These are phyloP conservation scores for Phrixothrix hirtus DNA, from an alignment of 2,888 invertebrate species.

Conservation along the genomic window DNA sequence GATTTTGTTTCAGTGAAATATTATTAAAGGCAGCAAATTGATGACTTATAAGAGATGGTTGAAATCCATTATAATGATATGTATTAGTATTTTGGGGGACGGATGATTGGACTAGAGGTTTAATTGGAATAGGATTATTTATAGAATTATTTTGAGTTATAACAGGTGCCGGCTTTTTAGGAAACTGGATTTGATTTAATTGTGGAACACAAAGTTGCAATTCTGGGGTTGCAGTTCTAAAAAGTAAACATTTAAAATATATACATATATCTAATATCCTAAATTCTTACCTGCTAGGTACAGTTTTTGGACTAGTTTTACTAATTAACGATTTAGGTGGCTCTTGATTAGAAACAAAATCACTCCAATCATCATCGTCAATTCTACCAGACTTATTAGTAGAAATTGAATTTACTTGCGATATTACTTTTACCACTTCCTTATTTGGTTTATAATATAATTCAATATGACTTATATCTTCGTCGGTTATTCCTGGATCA, in stretches of 20 bases:
- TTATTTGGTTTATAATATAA: conserved; percentile 38
- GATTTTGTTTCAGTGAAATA: conserved; percentile 1
- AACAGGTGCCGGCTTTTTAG: conserved; percentile 51
- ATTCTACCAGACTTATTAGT: conserved; percentile 1
- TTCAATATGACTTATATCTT: conserved; percentile 51
- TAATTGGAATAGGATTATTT: conserved; percentile 5
- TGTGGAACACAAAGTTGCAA: conserved; percentile 51
- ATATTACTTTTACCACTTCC: not conserved
- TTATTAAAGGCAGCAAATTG: conserved; percentile 38
- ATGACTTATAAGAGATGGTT: conserved; percentile 49
- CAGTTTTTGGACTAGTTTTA: not conserved
- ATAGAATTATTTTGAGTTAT: conserved; percentile 51
- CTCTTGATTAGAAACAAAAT: conserved; percentile 59
- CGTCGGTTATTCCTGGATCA: conserved; percentile 60
- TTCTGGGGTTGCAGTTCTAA: conserved; percentile 40
- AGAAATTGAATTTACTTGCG: not conserved
- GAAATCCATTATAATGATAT: conserved; percentile 34
- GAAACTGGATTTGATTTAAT: conserved; percentile 48
- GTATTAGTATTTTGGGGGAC: conserved; percentile 14
- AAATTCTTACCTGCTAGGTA: conserved; percentile 16
- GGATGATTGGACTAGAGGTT: conserved; percentile 28
- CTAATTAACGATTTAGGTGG: conserved; percentile 5
- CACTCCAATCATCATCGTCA: conserved; percentile 66
- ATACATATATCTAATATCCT: too few species aligned
- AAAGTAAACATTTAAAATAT: not conserved